Evolutionary conservation across 1,140 invertebrate genomes (phyloP), one percentile per base, ranked within the genome.

Genomic region (Ceratitis capitata): DNA sequence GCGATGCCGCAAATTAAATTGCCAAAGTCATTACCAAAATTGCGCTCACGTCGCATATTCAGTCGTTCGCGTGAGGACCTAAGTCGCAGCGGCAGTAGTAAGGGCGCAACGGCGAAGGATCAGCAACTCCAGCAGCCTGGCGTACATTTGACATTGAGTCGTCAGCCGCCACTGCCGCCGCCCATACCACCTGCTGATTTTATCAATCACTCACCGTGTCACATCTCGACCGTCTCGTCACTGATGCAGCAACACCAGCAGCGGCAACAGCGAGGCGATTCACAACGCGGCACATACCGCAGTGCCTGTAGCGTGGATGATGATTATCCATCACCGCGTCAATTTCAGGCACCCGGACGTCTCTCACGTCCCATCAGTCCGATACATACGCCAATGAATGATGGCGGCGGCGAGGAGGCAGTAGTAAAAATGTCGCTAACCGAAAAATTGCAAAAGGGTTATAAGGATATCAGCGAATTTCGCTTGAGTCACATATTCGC

Each of bases 211-310:
- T 90, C 90, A 29, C 90, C 90, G 4, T 86, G 87, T 26, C 87
- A 88, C 45, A 91, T 91, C 49, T 90, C 89, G 12, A 91, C 90
- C 10, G 89, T 91, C 53, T 89, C 89, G 35, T 90, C 90, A 6
- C 47, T 91, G 29, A 89, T 91, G 88, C 86, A 89, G 26, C 87
- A 89, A 56, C n/a, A n/a, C n/a, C 58, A 51, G 19, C 87, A 89
- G 56, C 12, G 14, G 78, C 47, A 51, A 14, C 19, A 32, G 51
- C 42, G 85, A n/a, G 39, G 82, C 53, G 29, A 47, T 39, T 39
- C 47, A 58, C 39, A 29, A 69, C 58, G 12, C 45, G 87, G 49
- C 84, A 87, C 29, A 0, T 91, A 91, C 26, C 82, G 90, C 49
- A 91, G 90, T 78, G 90, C 90, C 0, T 88, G 87, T 19, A 91